phyloP scores from a whole-genome alignment of 1,140 invertebrate species.

The Lordiphosa stackelbergi region DNA sequence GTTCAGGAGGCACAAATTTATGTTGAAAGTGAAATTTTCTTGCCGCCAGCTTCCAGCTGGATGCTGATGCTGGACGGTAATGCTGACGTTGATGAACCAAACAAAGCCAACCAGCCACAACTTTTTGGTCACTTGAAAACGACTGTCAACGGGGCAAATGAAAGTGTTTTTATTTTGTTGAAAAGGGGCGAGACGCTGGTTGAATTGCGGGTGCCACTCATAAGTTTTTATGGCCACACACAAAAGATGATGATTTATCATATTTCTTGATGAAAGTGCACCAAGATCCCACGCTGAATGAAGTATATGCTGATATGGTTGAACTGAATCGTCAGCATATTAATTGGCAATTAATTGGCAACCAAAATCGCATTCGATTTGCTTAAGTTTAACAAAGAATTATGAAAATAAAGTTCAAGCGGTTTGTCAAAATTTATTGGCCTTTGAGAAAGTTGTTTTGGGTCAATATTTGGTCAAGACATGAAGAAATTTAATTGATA shows the following conservation, averaged over 20 bases:
- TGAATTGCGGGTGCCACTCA: conserved; percentile 47
- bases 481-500: too few species aligned
- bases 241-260: conserved; percentile 47
- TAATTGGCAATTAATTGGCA: conserved; percentile 10
- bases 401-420: neutral
- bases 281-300: conserved; percentile 4
- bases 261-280: conserved; percentile 44
- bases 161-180: conserved; percentile 41
- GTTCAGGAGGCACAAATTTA: conserved; percentile 29
- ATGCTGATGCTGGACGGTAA: too few species aligned
- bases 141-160: conserved; percentile 52
- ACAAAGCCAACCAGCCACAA: conserved; percentile 32
- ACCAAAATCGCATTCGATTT: conserved; percentile 7
- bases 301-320: neutral
- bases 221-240: conserved; percentile 51
- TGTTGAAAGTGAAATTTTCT: conserved; percentile 51
- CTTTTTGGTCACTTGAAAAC: conserved; percentile 64
- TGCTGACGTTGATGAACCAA: conserved; percentile 51
- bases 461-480: too few species aligned
- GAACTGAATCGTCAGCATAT: conserved; percentile 5
- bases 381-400: neutral
- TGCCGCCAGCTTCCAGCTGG: conserved; percentile 21
- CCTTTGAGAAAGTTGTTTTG: conserved; percentile 2
- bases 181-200: conserved; percentile 26
- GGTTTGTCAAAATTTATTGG: too few species aligned